Evolutionary conservation across 2,888 invertebrate genomes (phyloP).

Genomic region (Exocentrus adspersus): DNA sequence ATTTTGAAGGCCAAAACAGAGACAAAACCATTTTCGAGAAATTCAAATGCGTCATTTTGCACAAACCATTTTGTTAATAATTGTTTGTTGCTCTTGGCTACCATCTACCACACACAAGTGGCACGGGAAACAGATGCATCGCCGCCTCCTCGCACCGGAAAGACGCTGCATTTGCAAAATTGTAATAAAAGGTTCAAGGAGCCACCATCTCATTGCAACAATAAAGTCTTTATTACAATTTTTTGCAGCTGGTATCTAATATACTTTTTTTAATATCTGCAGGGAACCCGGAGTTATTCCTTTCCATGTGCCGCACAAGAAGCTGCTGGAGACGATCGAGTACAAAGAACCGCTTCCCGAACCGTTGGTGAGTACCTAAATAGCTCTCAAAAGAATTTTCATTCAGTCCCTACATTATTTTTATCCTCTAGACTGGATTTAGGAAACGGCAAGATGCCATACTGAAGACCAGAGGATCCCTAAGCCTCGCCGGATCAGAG

Average conservation of each 20-base stretch:
- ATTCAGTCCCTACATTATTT: background rate
- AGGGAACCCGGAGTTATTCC: conserved; percentile 60
- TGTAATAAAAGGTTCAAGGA: no score
- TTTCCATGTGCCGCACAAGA: conserved; percentile 69
- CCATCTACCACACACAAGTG: no score
- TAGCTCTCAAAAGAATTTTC: no score
- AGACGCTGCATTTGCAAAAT: no score
- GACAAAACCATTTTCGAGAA: background rate
- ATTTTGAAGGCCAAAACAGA: background rate
- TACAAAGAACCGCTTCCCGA: conserved; percentile 67
- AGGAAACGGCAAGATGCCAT: conserved; percentile 64
- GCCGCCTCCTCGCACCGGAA: no score
- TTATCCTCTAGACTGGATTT: conserved; percentile 66
- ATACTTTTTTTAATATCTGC: conserved; percentile 25
- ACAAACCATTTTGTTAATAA: background rate
- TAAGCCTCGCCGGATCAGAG: background rate
- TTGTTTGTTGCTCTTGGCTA: background rate
- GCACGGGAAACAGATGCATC: no score
- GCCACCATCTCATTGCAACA: no score
- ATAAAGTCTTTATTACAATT: no score
- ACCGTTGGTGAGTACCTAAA: conserved; percentile 69
- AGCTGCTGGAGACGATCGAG: conserved; percentile 71
- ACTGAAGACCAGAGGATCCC: conserved; percentile 51
- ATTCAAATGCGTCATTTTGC: background rate
- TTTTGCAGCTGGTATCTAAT: no score